Percentiles rank a stretch among this genome's conserved stretches.
Evolutionary conservation across 2,797 vertebrate genomes (phyloP).

Genomic region (Tragelaphus eurycerus): DNA sequence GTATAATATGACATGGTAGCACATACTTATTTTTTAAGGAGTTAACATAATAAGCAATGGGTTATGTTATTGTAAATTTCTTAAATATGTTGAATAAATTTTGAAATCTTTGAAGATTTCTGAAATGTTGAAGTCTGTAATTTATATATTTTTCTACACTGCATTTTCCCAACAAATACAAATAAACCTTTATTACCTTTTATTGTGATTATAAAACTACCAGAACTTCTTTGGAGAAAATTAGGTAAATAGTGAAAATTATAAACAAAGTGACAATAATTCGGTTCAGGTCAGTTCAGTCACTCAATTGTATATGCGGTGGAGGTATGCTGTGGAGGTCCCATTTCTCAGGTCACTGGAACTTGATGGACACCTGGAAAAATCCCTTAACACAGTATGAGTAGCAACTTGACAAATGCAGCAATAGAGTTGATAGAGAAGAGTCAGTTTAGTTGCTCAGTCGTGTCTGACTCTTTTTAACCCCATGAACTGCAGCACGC

Average conservation of each 20-base stretch:
- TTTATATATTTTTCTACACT: background rate
- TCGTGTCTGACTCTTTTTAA: too few relatives aligned
- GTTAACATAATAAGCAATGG: background rate
- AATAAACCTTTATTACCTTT: background rate
- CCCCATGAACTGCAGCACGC: too few relatives aligned
- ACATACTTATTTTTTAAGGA: background rate
- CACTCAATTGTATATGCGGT: too few relatives aligned
- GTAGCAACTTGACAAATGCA: too few relatives aligned
- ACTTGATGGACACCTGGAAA: too few relatives aligned
- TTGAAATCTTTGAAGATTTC: background rate
- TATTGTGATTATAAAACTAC: background rate
- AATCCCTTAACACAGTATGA: too few relatives aligned
- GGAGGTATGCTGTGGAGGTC: too few relatives aligned
- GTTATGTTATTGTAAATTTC: slow-evolving; percentile 33
- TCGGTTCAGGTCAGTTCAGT: too few relatives aligned
- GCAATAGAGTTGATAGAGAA: too few relatives aligned
- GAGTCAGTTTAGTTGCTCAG: too few relatives aligned
- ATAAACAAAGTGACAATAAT: background rate
- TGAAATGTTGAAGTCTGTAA: background rate
- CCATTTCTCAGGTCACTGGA: too few relatives aligned
- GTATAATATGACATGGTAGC: background rate
- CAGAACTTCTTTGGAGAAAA: background rate
- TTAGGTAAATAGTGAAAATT: background rate
- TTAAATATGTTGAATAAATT: background rate
- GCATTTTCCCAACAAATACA: background rate